Base-by-base conservation (phyloP, 2,113 vertebrate species). In the Xiphophorus couchianus region DNA sequence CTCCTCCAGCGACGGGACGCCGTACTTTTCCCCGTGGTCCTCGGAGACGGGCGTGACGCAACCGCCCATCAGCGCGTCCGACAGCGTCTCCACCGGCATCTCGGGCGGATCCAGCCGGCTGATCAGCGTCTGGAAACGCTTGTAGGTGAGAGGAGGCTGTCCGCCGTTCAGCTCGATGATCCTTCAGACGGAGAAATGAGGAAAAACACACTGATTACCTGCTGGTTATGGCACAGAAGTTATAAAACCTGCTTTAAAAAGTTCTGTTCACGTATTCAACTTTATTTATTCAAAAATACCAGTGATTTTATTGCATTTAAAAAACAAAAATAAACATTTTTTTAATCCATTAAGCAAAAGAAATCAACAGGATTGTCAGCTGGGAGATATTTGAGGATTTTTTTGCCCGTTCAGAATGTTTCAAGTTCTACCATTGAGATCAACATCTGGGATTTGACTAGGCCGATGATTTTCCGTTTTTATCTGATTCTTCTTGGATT, bases 41-140 rank as follows among this genome's bases (percentile, higher is more conserved):
- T 95, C 94, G 0, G 89, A 88, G 69, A 94, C 1, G 7, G 94
- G 94, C 27, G 94, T 94, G 72, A 94, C 77, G 13, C 93, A 95
- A 69, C 72, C 69, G 0, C 91, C 94, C 93, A 95, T 94, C 54
- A 92, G 48, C 2, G 73, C n/a, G 39, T 91, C 90, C 0, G 92
- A 93, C 62, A 95, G 76, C 0, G 85, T 86, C 81, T 95, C 94
- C 51, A 90, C 92, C 0, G 93, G 94, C 93, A 91, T 84, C 84
- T 95, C 94, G 0, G 93, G 93, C 42, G 93, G 94, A 66, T 94
- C 93, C 87, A 95, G 82, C 4, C 91, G 93, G 62, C 94, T 95
- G 75, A 95, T 93, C 13, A 95, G 90, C 10, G 94, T 94, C 88
- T 95, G 94, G 92, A 95, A 95, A 81, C 93, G 93, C 80, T 95